phyloP scores from a whole-genome alignment of 2,888 invertebrate genomes.

The Spatulosminthurus flaviceps region DNA sequence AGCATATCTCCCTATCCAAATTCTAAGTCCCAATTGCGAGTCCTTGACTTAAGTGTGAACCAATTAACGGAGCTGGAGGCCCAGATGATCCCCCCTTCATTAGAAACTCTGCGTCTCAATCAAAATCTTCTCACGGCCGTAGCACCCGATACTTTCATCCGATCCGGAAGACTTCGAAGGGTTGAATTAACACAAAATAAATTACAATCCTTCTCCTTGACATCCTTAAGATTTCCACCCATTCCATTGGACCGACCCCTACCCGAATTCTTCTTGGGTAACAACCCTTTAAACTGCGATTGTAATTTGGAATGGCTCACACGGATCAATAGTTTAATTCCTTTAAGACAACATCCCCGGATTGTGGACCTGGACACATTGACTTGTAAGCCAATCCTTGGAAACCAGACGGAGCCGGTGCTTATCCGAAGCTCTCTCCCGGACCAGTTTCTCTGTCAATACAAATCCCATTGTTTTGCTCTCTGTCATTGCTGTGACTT shows the following conservation, averaged over 20 bases:
- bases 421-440: conserved; percentile 10
- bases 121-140: conserved; percentile 86
- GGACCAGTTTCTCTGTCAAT: conserved; percentile 84
- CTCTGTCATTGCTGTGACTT: conserved; percentile 96
- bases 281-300: conserved; percentile 93
- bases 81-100: conserved; percentile 86
- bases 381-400: conserved; percentile 84
- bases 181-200: conserved; percentile 92
- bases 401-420: conserved; percentile 70
- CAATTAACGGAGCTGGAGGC: conserved; percentile 82
- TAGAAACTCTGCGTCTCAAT: conserved; percentile 87
- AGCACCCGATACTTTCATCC: conserved; percentile 85
- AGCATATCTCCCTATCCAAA: neutral
- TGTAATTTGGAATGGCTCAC: conserved; percentile 97
- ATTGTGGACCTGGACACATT: conserved; percentile 90
- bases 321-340: conserved; percentile 82
- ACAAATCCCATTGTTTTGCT: conserved; percentile 92
- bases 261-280: conserved; percentile 90
- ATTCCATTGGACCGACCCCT: conserved; percentile 78
- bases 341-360: conserved; percentile 80
- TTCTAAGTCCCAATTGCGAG: conserved; percentile 1
- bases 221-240: conserved; percentile 76
- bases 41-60: conserved; percentile 68
- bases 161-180: conserved; percentile 83
- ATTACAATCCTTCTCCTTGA: conserved; percentile 81